Evolutionary conservation across 1,140 invertebrate species (phyloP), one percentile per base, ranked within the genome.

Genomic region (Acromyrmex heyeri): DNA sequence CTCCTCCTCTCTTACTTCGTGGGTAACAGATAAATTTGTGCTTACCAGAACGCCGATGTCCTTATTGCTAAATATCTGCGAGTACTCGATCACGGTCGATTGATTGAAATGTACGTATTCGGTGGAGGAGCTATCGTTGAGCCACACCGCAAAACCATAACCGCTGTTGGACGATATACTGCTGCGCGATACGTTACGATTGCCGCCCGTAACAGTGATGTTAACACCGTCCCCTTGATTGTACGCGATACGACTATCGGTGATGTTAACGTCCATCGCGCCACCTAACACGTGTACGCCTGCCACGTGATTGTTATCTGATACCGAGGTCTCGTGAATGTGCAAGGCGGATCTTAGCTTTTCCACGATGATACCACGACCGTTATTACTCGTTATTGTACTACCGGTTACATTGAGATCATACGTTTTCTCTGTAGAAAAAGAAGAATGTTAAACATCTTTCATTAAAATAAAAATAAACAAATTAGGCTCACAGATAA

Each of bases 211-310:
- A 82, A 98, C 98, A 0, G 98, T 99, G 4, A 99, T 97, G 91
- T 99, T 99, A 5, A 98, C 95, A 3, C 98, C 98, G 88, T 99
- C 99, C 0, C 99, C 99, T 91, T 97, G 96, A 94, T 99, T 99
- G 89, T 98, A 97, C 0, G 97, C 97, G 57, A 99, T 98, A 91
- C 97, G 96, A 86, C 98, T 98, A 88, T 97, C 97, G 6, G 99
- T 99, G 3, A 99, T 96, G 91, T 99, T 99, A 0, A 99, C 96
- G 92, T 99, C 98, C n/a, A 98, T 98, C 1, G 97, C 98, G 0
- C 99, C 99, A 86, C 96, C 97, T 0, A 97, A 95, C 5, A 99
- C 96, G 91, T 99, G 98, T 8, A 99, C 95, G 2, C 99, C 99
- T 8, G 98, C 98, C 10, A 98, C 96, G 92, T 99, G 97, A 86